These are phyloP conservation scores for Halisarca cf. caerulea DNA, from an alignment of 37 sponge, comb jelly and placozoan genomes.

Conservation along the genomic window DNA sequence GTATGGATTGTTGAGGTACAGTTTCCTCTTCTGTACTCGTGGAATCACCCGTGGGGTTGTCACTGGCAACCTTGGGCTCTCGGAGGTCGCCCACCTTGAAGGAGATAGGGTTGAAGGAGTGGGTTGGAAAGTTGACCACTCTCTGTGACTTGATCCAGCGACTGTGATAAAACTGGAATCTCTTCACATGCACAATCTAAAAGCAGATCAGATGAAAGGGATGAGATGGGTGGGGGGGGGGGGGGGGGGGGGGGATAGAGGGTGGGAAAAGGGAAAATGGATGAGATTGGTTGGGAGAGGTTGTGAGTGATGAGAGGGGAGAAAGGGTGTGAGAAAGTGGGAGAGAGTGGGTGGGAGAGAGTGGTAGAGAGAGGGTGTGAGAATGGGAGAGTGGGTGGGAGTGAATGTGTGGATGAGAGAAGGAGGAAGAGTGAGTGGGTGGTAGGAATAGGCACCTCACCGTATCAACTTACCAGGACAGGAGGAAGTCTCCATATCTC, in stretches of 20 bases:
- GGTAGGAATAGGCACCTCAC: no score
- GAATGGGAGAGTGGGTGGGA: no score
- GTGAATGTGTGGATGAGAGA: no score
- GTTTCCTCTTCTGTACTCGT: not conserved
- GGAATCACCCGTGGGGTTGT: not conserved
- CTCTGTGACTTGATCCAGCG: constrained; percentile 94
- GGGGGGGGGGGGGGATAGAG: no score
- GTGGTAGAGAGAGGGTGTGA: no score
- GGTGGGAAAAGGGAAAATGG: not conserved
- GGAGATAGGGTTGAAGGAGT: constrained; percentile 60
- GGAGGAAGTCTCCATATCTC: constrained; percentile 98
- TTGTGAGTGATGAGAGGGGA: not conserved
- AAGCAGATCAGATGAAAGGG: constrained; percentile 9
- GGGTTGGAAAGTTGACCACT: constrained; percentile 76
- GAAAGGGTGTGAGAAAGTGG: no score
- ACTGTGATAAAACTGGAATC: constrained; percentile 93
- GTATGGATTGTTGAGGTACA: no score
- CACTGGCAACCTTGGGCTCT: not conserved
- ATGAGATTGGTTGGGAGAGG: not conserved
- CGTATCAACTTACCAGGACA: constrained; percentile 91
- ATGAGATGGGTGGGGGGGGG: not conserved
- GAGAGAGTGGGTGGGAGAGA: no score
- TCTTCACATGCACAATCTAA: constrained; percentile 95
- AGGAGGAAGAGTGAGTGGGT: no score
- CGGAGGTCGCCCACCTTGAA: constrained; percentile 4